Evolutionary conservation across 1,140 invertebrate genomes (phyloP).

Genomic region (Atta cephalotes): DNA sequence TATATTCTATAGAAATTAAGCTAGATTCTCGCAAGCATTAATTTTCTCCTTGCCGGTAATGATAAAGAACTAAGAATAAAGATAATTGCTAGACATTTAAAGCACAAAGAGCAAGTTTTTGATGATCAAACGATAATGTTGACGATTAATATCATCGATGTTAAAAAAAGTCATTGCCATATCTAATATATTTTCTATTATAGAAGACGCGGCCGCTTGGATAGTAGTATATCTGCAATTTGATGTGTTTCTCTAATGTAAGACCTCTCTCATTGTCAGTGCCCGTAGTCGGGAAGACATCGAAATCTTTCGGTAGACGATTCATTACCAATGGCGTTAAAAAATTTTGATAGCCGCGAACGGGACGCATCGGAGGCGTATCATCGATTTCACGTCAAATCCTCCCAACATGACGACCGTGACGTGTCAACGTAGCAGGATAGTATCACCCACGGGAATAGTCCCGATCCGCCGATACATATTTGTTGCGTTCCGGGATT

Average conservation of each 20-base stretch:
- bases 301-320: too few relatives aligned
- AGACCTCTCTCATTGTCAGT: background rate
- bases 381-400: slow-evolving; percentile 70
- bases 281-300: background rate
- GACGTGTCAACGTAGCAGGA: slow-evolving; percentile 83
- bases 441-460: slow-evolving; percentile 76
- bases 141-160: background rate
- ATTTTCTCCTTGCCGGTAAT: background rate
- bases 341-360: background rate
- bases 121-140: background rate
- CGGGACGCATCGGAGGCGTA: background rate
- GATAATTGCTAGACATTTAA: background rate
- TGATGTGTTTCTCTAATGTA: background rate
- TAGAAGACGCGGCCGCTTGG: too few relatives aligned
- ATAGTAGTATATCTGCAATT: background rate
- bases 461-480: slow-evolving; percentile 78
- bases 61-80: background rate
- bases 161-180: too few relatives aligned
- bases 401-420: slow-evolving; percentile 69
- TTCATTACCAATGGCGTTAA: background rate
- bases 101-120: background rate
- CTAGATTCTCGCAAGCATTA: background rate
- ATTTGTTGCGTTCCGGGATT: slow-evolving; percentile 70
- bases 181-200: background rate
- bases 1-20: background rate